Conservation (phyloP, 2,888 invertebrate species). For the Sesia apiformis region DNA sequence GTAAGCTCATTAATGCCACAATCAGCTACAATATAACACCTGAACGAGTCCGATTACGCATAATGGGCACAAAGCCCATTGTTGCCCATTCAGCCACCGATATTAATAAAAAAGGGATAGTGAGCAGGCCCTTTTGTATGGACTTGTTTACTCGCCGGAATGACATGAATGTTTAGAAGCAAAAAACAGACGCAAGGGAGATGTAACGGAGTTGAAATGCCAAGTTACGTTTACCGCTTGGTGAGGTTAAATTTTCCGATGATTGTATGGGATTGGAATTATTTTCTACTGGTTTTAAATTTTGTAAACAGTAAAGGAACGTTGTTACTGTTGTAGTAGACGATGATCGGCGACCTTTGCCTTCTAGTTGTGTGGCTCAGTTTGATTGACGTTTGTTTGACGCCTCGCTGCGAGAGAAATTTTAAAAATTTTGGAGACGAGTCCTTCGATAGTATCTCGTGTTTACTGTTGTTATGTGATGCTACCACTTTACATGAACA, state of each 20-base stretch:
- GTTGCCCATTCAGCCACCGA: slow-evolving; percentile 57
- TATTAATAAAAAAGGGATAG: slow-evolving; percentile 67
- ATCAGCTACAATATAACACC: slow-evolving; percentile 60
- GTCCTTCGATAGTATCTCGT: neutral
- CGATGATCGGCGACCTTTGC: slow-evolving; percentile 61
- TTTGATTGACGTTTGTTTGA: slow-evolving; percentile 68
- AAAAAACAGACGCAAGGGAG: slow-evolving; percentile 43
- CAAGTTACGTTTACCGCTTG: slow-evolving; percentile 18
- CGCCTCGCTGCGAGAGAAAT: slow-evolving; percentile 45
- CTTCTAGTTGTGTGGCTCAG: slow-evolving; percentile 52
- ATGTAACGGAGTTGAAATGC: slow-evolving; percentile 29
- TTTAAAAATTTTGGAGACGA: slow-evolving; percentile 39
- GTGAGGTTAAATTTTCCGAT: slow-evolving; percentile 14
- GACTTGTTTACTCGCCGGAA: slow-evolving; percentile 59
- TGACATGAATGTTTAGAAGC: slow-evolving; percentile 58
- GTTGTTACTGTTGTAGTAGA: slow-evolving; percentile 30
- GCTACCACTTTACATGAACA: neutral
- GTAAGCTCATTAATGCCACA: slow-evolving; percentile 47
- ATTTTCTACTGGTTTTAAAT: slow-evolving; percentile 16
- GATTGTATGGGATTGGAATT: slow-evolving; percentile 16
- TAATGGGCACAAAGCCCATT: slow-evolving; percentile 63
- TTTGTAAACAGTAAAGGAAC: slow-evolving; percentile 8
- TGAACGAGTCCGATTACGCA: slow-evolving; percentile 58
- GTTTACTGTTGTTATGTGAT: neutral
- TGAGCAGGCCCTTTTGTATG: slow-evolving; percentile 49